phyloP scores from a whole-genome alignment of 1,140 invertebrate genomes.

The Lepidurus couesii region DNA sequence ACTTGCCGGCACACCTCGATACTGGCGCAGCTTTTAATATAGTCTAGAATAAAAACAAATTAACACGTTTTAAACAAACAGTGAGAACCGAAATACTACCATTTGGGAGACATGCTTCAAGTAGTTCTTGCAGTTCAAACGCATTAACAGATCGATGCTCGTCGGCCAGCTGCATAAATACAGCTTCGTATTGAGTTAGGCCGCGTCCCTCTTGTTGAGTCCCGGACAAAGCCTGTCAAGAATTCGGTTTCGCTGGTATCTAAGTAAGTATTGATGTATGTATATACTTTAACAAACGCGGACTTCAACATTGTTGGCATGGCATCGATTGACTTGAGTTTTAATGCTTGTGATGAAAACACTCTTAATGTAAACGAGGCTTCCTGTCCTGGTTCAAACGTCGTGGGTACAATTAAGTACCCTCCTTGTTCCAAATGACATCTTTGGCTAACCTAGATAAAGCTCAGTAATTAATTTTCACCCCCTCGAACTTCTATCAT shows the following conservation, averaged over 20 bases:
- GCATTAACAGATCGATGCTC: constrained; percentile 79
- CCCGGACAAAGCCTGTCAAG: constrained; percentile 47
- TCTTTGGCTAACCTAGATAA: constrained; percentile 52
- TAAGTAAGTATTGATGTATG: constrained; percentile 23
- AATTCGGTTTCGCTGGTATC: constrained; percentile 25
- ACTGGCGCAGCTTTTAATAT: constrained; percentile 88
- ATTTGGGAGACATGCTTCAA: constrained; percentile 87
- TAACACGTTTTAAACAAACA: background rate
- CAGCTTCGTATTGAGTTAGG: constrained; percentile 78
- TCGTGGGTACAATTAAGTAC: constrained; percentile 81
- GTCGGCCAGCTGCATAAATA: constrained; percentile 83
- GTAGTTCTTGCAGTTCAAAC: constrained; percentile 82
- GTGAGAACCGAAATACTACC: constrained; percentile 47
- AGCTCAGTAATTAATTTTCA: constrained; percentile 17
- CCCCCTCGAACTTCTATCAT: background rate
- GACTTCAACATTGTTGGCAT: constrained; percentile 28
- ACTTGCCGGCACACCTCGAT: constrained; percentile 87
- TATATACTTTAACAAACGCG: constrained; percentile 25
- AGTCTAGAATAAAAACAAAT: constrained; percentile 54
- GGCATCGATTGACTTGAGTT: constrained; percentile 59
- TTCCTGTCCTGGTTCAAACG: constrained; percentile 85
- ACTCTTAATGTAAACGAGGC: constrained; percentile 75
- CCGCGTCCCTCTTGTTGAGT: constrained; percentile 63
- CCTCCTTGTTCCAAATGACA: constrained; percentile 75
- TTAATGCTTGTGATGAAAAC: constrained; percentile 73